Conservation (phyloP, 2,797 vertebrate species). For the Mastacembelus armatus region DNA sequence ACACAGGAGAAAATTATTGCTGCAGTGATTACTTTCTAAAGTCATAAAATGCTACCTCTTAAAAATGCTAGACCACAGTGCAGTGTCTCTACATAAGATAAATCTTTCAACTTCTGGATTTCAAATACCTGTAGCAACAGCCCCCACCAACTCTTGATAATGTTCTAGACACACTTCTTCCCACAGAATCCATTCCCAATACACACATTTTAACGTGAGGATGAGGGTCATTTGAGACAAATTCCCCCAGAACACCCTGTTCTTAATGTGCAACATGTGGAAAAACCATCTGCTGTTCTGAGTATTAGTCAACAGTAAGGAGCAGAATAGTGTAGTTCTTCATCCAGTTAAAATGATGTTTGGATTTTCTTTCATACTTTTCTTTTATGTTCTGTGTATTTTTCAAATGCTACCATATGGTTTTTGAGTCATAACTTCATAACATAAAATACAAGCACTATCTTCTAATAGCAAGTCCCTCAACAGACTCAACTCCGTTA, state of each 20-base stretch:
- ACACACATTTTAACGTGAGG: slow-evolving; percentile 28
- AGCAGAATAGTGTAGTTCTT: slow-evolving; percentile 42
- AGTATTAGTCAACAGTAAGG: slow-evolving; percentile 41
- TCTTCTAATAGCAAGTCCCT: slow-evolving; percentile 6
- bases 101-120: background rate
- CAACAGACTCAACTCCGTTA: slow-evolving; percentile 17
- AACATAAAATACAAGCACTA: slow-evolving; percentile 20
- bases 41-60: no score
- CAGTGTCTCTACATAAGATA: background rate
- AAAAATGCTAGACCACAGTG: background rate
- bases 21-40: no score
- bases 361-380: slow-evolving; percentile 35
- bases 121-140: background rate
- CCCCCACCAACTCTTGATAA: background rate
- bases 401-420: background rate
- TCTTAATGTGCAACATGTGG: slow-evolving; percentile 51
- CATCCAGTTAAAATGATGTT: slow-evolving; percentile 42
- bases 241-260: slow-evolving; percentile 51
- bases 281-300: slow-evolving; percentile 60
- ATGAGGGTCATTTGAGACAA: slow-evolving; percentile 46
- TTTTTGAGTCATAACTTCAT: slow-evolving; percentile 20
- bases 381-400: slow-evolving; percentile 31
- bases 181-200: slow-evolving; percentile 4
- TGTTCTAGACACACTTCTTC: slow-evolving; percentile 6
- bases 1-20: no score